Evolutionary conservation across 2,797 vertebrate species (phyloP).

Genomic region (Melanotaenia maccullochi): DNA sequence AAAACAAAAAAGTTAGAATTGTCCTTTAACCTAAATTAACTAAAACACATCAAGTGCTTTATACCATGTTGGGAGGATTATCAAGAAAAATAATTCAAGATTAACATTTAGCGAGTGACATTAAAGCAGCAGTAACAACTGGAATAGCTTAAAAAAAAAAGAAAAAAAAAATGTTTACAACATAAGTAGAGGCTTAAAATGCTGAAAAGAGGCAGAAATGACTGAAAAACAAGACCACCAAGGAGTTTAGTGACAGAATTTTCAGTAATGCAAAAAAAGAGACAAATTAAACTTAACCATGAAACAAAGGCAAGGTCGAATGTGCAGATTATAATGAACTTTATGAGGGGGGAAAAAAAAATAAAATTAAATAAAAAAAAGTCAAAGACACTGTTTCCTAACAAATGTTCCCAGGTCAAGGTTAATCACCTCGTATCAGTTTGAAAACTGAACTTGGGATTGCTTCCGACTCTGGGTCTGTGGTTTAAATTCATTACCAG

Average conservation of each 20-base stretch:
- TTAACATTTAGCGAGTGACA: conserved; percentile 67
- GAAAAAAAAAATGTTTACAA: conserved; percentile 27
- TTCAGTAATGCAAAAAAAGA: conserved; percentile 65
- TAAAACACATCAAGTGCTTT: conserved; percentile 73
- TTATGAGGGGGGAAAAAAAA: background rate
- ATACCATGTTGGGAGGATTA: conserved; percentile 77
- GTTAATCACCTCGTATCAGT: conserved; percentile 4
- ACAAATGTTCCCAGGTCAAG: conserved; percentile 46
- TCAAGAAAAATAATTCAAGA: conserved; percentile 64
- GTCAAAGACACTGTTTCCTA: conserved; percentile 33
- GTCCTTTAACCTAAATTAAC: conserved; percentile 56
- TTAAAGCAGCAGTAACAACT: conserved; percentile 82
- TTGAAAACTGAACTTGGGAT: conserved; percentile 21
- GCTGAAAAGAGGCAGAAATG: conserved; percentile 63
- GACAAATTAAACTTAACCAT: conserved; percentile 80
- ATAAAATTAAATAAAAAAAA: background rate
- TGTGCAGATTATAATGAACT: conserved; percentile 27
- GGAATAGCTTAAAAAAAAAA: conserved; percentile 86
- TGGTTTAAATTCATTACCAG: conserved; percentile 33
- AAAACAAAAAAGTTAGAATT: conserved; percentile 56
- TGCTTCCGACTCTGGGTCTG: conserved; percentile 42
- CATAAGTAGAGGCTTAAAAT: conserved; percentile 25
- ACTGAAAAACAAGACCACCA: conserved; percentile 80
- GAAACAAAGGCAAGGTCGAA: conserved; percentile 59
- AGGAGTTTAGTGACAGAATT: conserved; percentile 78